These are phyloP conservation scores for Gallinago solitaria DNA, from an alignment of 2,797 vertebrate genomes.

Conservation along the genomic window DNA sequence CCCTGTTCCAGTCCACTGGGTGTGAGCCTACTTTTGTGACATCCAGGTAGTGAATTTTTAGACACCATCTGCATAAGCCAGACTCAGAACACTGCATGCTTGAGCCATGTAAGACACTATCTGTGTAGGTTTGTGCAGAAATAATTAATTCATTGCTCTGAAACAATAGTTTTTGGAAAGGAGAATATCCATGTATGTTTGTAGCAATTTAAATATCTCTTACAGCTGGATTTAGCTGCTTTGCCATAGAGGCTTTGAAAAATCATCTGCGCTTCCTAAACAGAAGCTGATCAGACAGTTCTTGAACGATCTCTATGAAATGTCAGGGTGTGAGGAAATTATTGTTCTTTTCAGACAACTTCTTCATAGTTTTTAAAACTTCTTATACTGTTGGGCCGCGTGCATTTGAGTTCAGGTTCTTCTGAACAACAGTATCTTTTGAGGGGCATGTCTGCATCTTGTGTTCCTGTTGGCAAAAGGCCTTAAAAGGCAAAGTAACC, in stretches of 20 bases:
- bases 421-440: background rate
- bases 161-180: background rate
- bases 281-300: background rate
- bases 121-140: background rate
- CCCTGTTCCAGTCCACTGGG: background rate
- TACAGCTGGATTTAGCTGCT: background rate
- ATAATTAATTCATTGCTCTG: background rate
- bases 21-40: background rate
- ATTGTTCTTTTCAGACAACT: background rate
- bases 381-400: background rate
- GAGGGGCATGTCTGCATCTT: background rate
- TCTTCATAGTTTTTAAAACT: background rate
- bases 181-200: background rate
- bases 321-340: background rate
- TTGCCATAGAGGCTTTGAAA: background rate
- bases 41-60: background rate
- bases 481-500: background rate
- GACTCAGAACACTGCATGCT: fast-evolving
- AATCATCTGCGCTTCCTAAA: background rate
- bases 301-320: background rate
- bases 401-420: background rate
- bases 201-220: background rate
- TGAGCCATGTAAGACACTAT: background rate
- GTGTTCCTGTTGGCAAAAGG: background rate
- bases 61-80: background rate